Evolutionary conservation across 2,888 invertebrate species (phyloP).

Genomic region (Agriotes lineatus): DNA sequence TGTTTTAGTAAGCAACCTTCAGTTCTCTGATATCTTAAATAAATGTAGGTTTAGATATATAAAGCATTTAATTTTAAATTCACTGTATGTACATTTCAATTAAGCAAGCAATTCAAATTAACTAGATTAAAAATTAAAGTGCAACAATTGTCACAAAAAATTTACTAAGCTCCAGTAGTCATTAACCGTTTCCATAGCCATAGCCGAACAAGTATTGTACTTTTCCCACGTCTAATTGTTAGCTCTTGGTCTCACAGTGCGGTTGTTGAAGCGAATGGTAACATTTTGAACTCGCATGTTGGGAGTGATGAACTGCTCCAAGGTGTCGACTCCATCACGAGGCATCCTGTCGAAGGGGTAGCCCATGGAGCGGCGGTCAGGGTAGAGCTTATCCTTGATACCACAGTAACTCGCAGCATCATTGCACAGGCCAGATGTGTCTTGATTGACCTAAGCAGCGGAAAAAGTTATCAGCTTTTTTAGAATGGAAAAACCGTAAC

Average conservation of each 20-base stretch:
- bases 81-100: too few species aligned
- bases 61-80: too few species aligned
- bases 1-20: too few species aligned
- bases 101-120: too few species aligned
- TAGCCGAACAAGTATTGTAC: background rate
- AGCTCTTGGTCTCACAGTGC: background rate
- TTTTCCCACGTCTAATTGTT: too few species aligned
- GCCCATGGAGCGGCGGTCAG: slow-evolving; percentile 84
- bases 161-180: too few species aligned
- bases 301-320: slow-evolving; percentile 74
- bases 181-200: background rate
- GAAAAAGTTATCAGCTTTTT: background rate
- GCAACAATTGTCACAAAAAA: too few species aligned
- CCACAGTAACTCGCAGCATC: slow-evolving; percentile 84
- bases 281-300: slow-evolving; percentile 77
- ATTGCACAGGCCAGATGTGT: slow-evolving; percentile 70
- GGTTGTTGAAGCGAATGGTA: slow-evolving; percentile 71
- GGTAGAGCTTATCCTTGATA: slow-evolving; percentile 79
- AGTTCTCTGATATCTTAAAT: too few species aligned
- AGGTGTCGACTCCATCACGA: slow-evolving; percentile 67
- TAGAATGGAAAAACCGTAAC: background rate
- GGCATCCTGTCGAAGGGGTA: slow-evolving; percentile 79
- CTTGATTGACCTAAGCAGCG: slow-evolving; percentile 65
- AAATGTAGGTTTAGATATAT: too few species aligned
- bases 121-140: too few species aligned